phyloP scores from a whole-genome alignment of 1,140 invertebrate species.

The Drosophila murphyi region DNA sequence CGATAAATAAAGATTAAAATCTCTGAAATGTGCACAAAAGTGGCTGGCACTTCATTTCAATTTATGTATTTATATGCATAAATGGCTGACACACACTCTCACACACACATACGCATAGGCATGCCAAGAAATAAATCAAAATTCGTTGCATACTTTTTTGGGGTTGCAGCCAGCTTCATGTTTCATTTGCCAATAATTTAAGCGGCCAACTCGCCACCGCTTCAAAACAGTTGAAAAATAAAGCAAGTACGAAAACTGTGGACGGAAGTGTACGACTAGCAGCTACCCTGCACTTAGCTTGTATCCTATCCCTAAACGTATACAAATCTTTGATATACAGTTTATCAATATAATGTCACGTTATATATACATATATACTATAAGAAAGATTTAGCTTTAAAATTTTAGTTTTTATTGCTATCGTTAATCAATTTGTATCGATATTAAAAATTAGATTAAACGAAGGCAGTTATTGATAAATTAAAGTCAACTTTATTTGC shows the following conservation, averaged over 20 bases:
- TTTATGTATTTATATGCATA: constrained; percentile 62
- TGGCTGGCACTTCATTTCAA: constrained; percentile 80
- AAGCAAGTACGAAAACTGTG: constrained; percentile 27
- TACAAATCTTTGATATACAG: too few relatives aligned
- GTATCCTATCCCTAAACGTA: too few relatives aligned
- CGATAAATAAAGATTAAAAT: constrained; percentile 82
- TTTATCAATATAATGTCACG: too few relatives aligned
- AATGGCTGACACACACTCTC: constrained; percentile 22
- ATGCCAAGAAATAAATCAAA: constrained; percentile 68
- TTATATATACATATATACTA: too few relatives aligned
- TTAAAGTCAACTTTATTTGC: too few relatives aligned
- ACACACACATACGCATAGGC: constrained; percentile 1
- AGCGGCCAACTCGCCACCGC: constrained; percentile 33
- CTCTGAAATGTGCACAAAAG: constrained; percentile 76
- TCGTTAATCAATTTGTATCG: too few relatives aligned
- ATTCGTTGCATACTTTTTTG: constrained; percentile 77
- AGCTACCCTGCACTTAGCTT: too few relatives aligned
- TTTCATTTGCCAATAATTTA: constrained; percentile 69
- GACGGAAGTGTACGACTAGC: too few relatives aligned
- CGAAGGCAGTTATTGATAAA: too few relatives aligned
- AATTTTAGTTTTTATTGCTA: too few relatives aligned
- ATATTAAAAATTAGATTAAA: too few relatives aligned
- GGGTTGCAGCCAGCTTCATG: constrained; percentile 55
- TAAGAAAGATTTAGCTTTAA: too few relatives aligned
- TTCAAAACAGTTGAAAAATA: constrained; percentile 20